Evolutionary conservation across 2,888 invertebrate genomes (phyloP).

Genomic region (Idaea aversata): DNA sequence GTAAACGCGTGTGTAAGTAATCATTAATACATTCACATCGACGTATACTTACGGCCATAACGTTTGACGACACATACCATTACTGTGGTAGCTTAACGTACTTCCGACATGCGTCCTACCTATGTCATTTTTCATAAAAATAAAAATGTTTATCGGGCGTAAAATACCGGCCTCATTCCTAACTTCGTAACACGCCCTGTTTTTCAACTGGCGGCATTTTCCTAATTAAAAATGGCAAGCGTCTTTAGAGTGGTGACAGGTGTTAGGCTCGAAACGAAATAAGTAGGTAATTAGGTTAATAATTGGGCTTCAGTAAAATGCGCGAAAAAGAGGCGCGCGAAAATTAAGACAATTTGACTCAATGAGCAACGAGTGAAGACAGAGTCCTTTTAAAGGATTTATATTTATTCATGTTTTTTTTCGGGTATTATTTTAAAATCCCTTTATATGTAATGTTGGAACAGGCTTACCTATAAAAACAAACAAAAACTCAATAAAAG

Average conservation of each 20-base stretch:
- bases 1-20: background rate
- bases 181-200: slow-evolving; percentile 39
- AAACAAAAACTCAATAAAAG: background rate
- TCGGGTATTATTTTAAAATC: background rate
- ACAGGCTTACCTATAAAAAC: background rate
- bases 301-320: slow-evolving; percentile 28
- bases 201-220: slow-evolving; percentile 37
- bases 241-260: slow-evolving; percentile 48
- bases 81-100: slow-evolving; percentile 7
- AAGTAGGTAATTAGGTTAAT: slow-evolving; percentile 51
- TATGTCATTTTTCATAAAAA: slow-evolving; percentile 49
- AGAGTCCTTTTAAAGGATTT: background rate
- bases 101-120: slow-evolving; percentile 19
- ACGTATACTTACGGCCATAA: background rate
- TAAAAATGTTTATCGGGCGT: slow-evolving; percentile 57
- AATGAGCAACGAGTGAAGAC: background rate
- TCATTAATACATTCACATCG: background rate
- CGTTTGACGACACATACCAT: slow-evolving; percentile 1
- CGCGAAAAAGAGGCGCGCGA: slow-evolving; percentile 2
- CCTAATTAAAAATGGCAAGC: slow-evolving; percentile 67
- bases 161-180: slow-evolving; percentile 34
- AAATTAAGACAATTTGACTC: slow-evolving; percentile 2
- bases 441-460: background rate
- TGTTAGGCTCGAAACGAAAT: slow-evolving; percentile 41
- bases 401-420: background rate